A percentile compares a stretch with the other conserved stretches of the same genome.
Conservation (phyloP, 2,888 invertebrate species). For the Atrina japonica region DNA sequence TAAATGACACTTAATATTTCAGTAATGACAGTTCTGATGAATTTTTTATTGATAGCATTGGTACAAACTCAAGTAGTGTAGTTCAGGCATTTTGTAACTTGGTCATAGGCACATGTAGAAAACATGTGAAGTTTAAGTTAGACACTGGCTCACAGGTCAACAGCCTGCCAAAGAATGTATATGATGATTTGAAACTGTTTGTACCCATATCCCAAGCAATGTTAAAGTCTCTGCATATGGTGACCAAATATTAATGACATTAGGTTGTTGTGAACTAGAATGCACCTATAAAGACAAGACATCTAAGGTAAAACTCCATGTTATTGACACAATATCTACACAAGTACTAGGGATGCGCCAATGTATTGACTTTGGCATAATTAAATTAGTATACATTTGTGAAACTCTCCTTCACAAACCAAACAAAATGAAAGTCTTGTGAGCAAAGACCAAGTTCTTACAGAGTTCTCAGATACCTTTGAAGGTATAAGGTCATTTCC, state of each 20-base stretch:
- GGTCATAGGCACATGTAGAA: not conserved
- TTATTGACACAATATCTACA: not conserved
- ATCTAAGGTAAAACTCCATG: not conserved
- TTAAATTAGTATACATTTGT: constrained; percentile 4
- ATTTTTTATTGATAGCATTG: not conserved
- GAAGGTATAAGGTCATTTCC: constrained; percentile 5
- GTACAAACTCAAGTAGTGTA: not conserved
- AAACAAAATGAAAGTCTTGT: too few relatives aligned
- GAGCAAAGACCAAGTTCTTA: not conserved
- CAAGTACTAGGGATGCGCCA: constrained; percentile 11
- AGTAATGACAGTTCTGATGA: not conserved
- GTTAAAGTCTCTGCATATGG: not conserved
- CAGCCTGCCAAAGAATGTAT: constrained; percentile 4
- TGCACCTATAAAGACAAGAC: not conserved
- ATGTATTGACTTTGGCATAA: constrained; percentile 8
- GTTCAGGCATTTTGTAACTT: not conserved
- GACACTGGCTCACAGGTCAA: constrained; percentile 15
- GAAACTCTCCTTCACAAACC: not conserved
- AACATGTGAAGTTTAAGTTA: constrained; percentile 4
- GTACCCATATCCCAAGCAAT: not conserved
- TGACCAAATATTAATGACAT: not conserved
- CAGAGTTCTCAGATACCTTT: constrained; percentile 5
- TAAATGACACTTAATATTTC: too few relatives aligned
- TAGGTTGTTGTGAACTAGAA: constrained; percentile 2
- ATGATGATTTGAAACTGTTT: not conserved